phyloP scores from a whole-genome alignment of 1,140 invertebrate genomes.

The Caenorhabditis briggsae region DNA sequence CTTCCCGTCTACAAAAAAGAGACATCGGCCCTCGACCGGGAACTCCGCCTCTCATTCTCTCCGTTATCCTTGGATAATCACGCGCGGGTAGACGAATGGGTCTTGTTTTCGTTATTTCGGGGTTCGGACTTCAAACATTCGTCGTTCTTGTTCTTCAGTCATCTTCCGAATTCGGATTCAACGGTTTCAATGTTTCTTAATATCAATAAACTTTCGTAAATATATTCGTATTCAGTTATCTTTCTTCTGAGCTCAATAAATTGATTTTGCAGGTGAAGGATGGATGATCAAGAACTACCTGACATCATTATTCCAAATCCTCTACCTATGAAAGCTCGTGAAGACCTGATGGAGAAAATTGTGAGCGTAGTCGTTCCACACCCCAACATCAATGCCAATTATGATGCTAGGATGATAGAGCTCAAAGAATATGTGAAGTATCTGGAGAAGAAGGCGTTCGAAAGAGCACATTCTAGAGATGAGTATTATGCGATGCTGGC shows the following conservation, averaged over 20 bases:
- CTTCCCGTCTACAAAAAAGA: conserved; percentile 27
- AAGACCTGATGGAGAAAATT: not conserved
- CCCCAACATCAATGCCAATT: not conserved
- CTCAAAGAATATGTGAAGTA: not conserved
- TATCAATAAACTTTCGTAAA: too few relatives aligned
- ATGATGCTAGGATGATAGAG: conserved; percentile 2
- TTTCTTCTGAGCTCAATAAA: too few relatives aligned
- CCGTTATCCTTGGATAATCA: too few relatives aligned
- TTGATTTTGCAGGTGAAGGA: not conserved
- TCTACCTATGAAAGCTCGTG: not conserved
- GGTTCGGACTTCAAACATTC: too few relatives aligned
- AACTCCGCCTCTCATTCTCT: too few relatives aligned
- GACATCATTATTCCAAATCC: not conserved
- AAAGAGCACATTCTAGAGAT: conserved; percentile 19
- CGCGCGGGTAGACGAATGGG: too few relatives aligned
- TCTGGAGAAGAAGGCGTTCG: conserved; percentile 30
- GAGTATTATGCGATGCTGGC: not conserved
- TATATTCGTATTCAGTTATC: too few relatives aligned
- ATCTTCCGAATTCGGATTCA: too few relatives aligned
- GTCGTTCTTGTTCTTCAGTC: too few relatives aligned
- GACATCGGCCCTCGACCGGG: conserved; percentile 1
- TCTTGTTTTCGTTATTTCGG: too few relatives aligned
- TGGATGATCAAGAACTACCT: not conserved
- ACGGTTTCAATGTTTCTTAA: too few relatives aligned
- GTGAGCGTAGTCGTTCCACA: not conserved